Conservation (phyloP, 2,113 vertebrate genomes). For the Chinchilla lanigera region DNA sequence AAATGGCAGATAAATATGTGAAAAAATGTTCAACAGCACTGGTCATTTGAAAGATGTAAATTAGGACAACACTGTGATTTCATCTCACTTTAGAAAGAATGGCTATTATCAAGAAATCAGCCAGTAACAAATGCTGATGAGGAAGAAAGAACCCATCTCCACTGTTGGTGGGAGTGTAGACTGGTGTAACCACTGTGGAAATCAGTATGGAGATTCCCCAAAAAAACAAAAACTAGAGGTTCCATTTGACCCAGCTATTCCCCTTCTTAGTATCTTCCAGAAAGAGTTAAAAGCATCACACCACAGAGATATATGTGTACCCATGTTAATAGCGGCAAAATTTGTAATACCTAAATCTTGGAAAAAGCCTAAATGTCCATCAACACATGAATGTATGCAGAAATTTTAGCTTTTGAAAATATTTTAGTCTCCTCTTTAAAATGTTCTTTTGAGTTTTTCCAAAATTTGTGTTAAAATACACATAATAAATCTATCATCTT, state of each 20-base stretch:
- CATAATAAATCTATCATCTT: neutral
- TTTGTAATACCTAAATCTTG: neutral
- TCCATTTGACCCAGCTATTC: neutral
- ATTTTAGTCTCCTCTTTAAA: neutral
- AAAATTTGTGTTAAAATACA: neutral
- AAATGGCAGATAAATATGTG: neutral
- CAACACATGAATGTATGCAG: neutral
- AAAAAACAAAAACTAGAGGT: neutral
- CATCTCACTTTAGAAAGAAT: neutral
- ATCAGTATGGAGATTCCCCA: neutral
- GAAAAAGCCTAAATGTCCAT: neutral
- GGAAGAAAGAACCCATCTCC: neutral
- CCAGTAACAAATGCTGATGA: neutral
- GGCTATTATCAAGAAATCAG: neutral
- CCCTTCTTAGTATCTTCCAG: neutral
- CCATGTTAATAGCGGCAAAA: neutral
- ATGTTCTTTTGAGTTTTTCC: neutral
- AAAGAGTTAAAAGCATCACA: neutral
- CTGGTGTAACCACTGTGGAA: neutral
- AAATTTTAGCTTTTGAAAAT: conserved; percentile 8
- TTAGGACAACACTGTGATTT: neutral
- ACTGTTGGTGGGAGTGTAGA: neutral
- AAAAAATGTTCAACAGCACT: neutral
- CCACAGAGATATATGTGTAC: neutral
- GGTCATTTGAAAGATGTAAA: neutral